A percentile compares a stretch with the other conserved stretches of the same genome.
phyloP scores from a whole-genome alignment of 2,888 invertebrate genomes.

The Drosophila mimetica region DNA sequence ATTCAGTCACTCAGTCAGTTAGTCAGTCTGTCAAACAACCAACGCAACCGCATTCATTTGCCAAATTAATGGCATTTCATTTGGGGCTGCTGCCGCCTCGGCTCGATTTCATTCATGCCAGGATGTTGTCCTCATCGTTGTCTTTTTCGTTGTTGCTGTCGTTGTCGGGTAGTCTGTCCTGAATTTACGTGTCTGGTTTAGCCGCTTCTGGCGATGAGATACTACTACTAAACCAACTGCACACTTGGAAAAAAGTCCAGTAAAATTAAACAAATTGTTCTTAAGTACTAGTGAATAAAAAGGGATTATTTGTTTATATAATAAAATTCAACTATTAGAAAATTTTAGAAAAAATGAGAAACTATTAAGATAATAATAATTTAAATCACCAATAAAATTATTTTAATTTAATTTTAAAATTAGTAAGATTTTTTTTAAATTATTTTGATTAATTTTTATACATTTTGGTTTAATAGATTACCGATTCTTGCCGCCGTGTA shows the following conservation, averaged over 20 bases:
- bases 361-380: too few relatives aligned
- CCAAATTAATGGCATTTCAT: slow-evolving; percentile 81
- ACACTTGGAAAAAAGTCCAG: neutral
- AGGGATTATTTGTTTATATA: too few relatives aligned
- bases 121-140: slow-evolving; percentile 63
- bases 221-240: slow-evolving; percentile 29
- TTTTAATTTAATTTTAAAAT: too few relatives aligned
- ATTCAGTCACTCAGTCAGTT: slow-evolving; percentile 21
- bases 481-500: slow-evolving; percentile 3
- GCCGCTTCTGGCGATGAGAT: slow-evolving; percentile 63
- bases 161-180: slow-evolving; percentile 53
- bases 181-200: slow-evolving; percentile 76
- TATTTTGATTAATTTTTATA: too few relatives aligned
- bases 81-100: slow-evolving; percentile 55
- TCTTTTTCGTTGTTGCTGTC: slow-evolving; percentile 52
- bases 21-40: slow-evolving; percentile 38
- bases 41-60: slow-evolving; percentile 77
- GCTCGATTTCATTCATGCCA: slow-evolving; percentile 73
- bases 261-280: too few relatives aligned
- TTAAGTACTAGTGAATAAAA: too few relatives aligned
- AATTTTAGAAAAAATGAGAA: neutral
- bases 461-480: too few relatives aligned
- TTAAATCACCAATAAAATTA: too few relatives aligned
- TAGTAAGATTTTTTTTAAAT: too few relatives aligned
- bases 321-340: neutral